phyloP scores from a whole-genome alignment of 2,113 vertebrate species.

The human region GRCh38 chr16:80900501-80901000 shows the following conservation, averaged over 20 bases:
- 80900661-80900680: slow-evolving; percentile 8
- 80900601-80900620: slow-evolving; percentile 33
- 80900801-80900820: background rate
- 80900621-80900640: slow-evolving; percentile 50
- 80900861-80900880: background rate
- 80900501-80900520: background rate
- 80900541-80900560: slow-evolving; percentile 59
- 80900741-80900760: background rate
- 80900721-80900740: background rate
- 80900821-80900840: background rate
- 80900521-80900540: background rate
- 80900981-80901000: no score
- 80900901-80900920: background rate
- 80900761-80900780: background rate
- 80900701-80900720: background rate
- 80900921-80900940: no score
- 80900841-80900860: background rate
- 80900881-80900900: background rate
- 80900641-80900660: slow-evolving; percentile 13
- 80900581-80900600: slow-evolving; percentile 21
- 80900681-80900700: background rate
- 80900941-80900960: no score
- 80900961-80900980: no score
- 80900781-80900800: background rate
- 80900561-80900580: slow-evolving; percentile 58